These are phyloP conservation scores for Arenaria interpres DNA, from an alignment of 2,113 vertebrate species.

Conservation along the genomic window DNA sequence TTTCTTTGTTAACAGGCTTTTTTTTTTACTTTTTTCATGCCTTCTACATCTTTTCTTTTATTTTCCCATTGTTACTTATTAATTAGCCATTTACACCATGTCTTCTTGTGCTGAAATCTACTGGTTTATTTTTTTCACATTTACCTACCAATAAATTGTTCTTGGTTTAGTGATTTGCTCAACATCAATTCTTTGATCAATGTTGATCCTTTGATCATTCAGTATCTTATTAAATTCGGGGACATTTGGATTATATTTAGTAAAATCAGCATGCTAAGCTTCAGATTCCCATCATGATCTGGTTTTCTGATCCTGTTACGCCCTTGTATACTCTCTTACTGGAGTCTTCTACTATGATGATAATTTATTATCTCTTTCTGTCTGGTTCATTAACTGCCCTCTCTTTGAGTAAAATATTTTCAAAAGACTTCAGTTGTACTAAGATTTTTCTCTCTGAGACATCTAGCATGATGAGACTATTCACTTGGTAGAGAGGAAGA, in stretches of 20 bases:
- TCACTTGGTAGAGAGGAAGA: neutral
- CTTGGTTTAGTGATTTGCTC: neutral
- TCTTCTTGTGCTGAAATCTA: neutral
- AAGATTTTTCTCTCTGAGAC: neutral
- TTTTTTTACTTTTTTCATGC: neutral
- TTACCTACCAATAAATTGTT: neutral
- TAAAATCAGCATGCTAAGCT: neutral
- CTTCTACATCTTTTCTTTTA: neutral
- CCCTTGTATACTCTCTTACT: neutral
- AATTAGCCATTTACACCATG: neutral
- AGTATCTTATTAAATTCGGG: neutral
- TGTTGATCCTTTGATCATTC: neutral
- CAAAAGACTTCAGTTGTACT: neutral
- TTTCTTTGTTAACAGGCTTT: neutral
- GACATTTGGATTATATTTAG: neutral
- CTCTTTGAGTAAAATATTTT: neutral
- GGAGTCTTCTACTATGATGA: neutral
- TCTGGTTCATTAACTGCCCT: neutral
- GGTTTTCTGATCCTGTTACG: neutral
- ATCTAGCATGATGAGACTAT: neutral
- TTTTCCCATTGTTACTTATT: neutral
- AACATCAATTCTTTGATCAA: neutral
- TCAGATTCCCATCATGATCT: neutral
- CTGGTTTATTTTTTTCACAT: neutral
- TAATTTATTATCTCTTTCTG: neutral